Evolutionary conservation across 2,797 vertebrate genomes (phyloP).

Genomic region (Columba guinea): DNA sequence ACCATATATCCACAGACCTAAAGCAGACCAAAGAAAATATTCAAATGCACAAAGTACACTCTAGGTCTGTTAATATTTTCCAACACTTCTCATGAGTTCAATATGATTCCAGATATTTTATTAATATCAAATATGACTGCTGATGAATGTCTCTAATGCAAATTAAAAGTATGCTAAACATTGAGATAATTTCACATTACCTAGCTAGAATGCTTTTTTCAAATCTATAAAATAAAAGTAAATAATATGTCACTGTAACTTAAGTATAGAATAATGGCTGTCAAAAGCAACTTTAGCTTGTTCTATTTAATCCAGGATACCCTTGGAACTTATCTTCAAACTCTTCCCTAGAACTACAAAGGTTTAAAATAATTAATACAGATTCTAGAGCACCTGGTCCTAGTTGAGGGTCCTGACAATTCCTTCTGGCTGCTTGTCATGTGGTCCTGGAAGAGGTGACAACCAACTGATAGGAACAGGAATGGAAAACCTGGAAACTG

Average conservation of each 20-base stretch:
- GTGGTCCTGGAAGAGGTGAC: neutral
- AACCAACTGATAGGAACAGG: neutral
- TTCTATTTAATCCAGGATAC: neutral
- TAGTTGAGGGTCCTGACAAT: neutral
- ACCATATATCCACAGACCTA: constrained; percentile 18
- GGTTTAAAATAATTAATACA: neutral
- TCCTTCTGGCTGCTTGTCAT: neutral
- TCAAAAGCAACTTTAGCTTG: neutral
- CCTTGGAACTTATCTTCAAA: neutral
- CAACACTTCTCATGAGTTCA: constrained; percentile 26
- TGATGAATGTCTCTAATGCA: neutral
- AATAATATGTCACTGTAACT: neutral
- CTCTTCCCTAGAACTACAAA: neutral
- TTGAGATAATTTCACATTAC: neutral
- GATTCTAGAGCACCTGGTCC: neutral
- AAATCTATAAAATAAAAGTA: neutral
- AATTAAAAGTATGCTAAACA: neutral
- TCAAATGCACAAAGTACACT: neutral
- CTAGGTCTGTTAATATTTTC: constrained; percentile 14
- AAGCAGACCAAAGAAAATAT: constrained; percentile 32
- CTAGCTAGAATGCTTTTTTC: neutral
- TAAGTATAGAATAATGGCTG: neutral
- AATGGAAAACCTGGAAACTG: neutral
- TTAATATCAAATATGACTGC: neutral
- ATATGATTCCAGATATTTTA: neutral